phyloP scores from a whole-genome alignment of 2,113 vertebrate species.

The Bubo blakistoni region DNA sequence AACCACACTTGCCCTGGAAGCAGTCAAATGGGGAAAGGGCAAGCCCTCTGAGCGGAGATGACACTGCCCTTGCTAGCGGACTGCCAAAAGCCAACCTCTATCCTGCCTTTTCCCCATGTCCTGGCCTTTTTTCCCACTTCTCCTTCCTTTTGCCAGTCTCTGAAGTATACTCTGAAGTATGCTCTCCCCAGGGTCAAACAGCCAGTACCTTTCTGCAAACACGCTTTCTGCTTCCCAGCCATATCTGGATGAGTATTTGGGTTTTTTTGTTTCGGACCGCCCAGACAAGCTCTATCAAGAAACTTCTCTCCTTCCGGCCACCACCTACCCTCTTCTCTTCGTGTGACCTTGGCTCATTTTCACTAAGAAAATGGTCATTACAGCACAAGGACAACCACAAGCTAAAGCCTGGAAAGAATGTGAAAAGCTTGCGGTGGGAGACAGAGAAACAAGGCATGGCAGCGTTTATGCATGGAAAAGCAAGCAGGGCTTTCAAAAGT shows the following conservation, averaged over 20 bases:
- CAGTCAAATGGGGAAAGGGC: background rate
- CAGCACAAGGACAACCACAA: background rate
- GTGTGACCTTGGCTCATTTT: background rate
- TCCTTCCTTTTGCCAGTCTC: background rate
- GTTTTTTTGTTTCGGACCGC: background rate
- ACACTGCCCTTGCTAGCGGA: background rate
- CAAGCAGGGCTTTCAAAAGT: slow-evolving; percentile 63
- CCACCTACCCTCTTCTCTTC: background rate
- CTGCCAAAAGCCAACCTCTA: background rate
- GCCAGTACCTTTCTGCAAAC: background rate
- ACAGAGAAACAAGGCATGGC: slow-evolving; percentile 23
- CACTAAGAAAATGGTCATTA: background rate
- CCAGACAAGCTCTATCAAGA: background rate
- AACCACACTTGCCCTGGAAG: background rate
- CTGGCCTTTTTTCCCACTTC: background rate
- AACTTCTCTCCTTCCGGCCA: background rate
- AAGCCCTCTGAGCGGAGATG: background rate
- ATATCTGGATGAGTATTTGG: background rate
- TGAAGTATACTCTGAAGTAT: background rate
- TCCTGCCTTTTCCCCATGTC: background rate
- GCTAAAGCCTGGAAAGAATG: slow-evolving; percentile 46
- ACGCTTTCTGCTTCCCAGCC: background rate
- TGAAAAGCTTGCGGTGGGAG: slow-evolving; percentile 11
- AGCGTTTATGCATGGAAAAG: slow-evolving; percentile 55
- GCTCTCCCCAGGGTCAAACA: background rate